Evolutionary conservation across 2,113 vertebrate species (phyloP).

Genomic region (Channa maculata): DNA sequence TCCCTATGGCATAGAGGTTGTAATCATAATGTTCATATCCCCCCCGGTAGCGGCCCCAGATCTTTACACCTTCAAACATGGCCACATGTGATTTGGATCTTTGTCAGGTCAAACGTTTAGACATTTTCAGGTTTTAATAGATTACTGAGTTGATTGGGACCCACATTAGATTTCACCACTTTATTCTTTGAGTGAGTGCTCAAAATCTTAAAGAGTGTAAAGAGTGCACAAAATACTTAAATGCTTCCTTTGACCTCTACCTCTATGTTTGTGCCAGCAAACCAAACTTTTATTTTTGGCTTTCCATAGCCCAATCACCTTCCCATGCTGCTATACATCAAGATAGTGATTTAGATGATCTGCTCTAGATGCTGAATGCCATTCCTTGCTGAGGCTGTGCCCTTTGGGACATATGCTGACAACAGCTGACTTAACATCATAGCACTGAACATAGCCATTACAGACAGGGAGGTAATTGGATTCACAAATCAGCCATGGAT

Average conservation of each 20-base stretch:
- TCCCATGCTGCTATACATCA: conserved; percentile 15
- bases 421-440: conserved; percentile 81
- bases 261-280: conserved; percentile 4
- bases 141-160: too few relatives aligned
- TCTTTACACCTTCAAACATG: background rate
- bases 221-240: background rate
- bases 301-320: background rate
- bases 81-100: too few relatives aligned
- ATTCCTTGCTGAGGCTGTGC: conserved; percentile 36
- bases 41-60: background rate
- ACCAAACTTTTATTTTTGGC: conserved; percentile 9
- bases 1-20: too few relatives aligned
- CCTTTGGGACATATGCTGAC: conserved; percentile 76
- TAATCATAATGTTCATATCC: too few relatives aligned
- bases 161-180: background rate
- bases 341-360: conserved; percentile 42
- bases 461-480: conserved; percentile 82
- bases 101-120: too few relatives aligned
- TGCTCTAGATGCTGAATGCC: conserved; percentile 32
- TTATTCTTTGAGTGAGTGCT: background rate
- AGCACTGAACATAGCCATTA: conserved; percentile 82
- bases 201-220: too few relatives aligned
- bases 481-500: conserved; percentile 85
- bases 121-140: too few relatives aligned
- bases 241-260: conserved; percentile 12